Evolutionary conservation across 2,797 vertebrate species (phyloP), one percentile per base, ranked within the genome.

Genomic region (Peromyscus eremicus): DNA sequence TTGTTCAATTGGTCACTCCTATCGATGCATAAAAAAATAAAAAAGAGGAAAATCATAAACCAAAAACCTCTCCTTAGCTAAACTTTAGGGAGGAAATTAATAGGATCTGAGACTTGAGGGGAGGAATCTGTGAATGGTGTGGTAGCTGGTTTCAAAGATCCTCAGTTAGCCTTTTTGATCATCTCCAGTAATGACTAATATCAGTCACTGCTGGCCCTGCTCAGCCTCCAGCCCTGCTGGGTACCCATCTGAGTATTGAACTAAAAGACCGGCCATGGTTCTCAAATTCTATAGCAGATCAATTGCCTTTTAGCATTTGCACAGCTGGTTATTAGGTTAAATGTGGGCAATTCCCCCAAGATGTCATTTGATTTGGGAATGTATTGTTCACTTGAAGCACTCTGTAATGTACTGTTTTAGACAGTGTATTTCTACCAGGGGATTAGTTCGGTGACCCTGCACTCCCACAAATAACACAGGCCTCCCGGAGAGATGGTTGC

Each of bases 281-380:
- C 87, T 94, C 96, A 90, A 86, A 93, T 85, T 52, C 93, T 93
- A 34, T 70, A 75, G 80, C 77, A 91, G 91, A 96, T 97, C 97
- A 95, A 94, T 68, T 86, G 94, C 21, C 46, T 93, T 92, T 96
- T 88, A 95, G 81, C 96, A 94, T 96, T 94, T 95, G 81, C 97
- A 97, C 97, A 97, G 96, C 96, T 97, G 97, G 91, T 93, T 97
- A 92, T 97, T 96, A 95, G 80, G 97, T 97, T 98, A 96, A 97
- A 93, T 92, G 97, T 97, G 92, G 96, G 89, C 81, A 96, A 97
- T 97, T 97, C 97, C 96, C 96, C 97, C 89, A 96, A 94, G 93
- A 92, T 49, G 81, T 97, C 96, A 70, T 97, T 91, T 97, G 68
- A 97, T 96, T 97, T 97, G 91, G 89, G 95, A 97, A 96, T 89